These are phyloP conservation scores for Pogonomyrmex californicus DNA, from an alignment of 1,140 invertebrate genomes.

Conservation along the genomic window DNA sequence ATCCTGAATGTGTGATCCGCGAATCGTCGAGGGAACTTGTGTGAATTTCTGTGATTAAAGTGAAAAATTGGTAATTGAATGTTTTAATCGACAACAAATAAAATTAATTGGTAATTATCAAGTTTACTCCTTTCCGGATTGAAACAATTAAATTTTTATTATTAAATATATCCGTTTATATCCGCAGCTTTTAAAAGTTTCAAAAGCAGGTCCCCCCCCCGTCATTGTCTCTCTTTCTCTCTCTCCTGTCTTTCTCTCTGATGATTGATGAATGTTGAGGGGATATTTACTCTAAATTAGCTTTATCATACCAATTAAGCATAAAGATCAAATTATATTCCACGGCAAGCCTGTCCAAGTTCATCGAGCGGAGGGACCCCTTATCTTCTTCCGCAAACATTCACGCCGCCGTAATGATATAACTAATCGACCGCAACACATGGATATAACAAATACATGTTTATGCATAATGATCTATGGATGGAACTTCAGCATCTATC, in stretches of 20 bases:
- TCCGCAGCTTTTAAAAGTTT: not conserved
- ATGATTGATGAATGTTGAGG: slow-evolving; percentile 27
- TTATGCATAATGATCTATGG: not conserved
- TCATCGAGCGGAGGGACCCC: not conserved
- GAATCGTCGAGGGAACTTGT: not conserved
- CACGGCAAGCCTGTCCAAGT: slow-evolving; percentile 11
- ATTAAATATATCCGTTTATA: not conserved
- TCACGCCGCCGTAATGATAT: slow-evolving; percentile 10
- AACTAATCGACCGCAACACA: slow-evolving; percentile 32
- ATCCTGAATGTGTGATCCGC: no score
- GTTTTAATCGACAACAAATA: no score
- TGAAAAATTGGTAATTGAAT: not conserved
- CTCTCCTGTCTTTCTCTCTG: not conserved
- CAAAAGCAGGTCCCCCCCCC: not conserved
- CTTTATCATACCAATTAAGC: slow-evolving; percentile 31
- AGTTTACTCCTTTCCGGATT: not conserved
- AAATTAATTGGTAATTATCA: not conserved
- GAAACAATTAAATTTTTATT: not conserved
- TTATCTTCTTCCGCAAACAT: slow-evolving; percentile 22
- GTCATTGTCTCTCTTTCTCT: no score
- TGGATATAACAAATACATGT: not conserved
- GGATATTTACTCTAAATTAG: slow-evolving; percentile 40
- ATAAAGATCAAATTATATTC: slow-evolving; percentile 29
- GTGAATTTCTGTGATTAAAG: not conserved
- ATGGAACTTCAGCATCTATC: not conserved